phyloP scores from a whole-genome alignment of 2,888 invertebrate genomes.

The Trissoscelio sp. region DNA sequence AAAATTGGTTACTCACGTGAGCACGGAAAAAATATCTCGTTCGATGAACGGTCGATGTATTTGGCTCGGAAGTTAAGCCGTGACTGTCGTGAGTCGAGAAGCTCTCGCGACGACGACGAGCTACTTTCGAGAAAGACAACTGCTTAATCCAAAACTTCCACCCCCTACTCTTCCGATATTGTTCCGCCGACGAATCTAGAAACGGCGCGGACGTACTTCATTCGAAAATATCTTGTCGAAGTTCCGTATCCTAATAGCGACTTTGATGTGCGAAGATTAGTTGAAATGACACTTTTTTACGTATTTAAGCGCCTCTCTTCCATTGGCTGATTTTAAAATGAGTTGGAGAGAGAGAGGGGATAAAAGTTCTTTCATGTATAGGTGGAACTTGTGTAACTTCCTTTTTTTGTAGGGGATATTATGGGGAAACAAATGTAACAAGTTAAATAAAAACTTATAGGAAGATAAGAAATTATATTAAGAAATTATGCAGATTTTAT shows the following conservation, averaged over 20 bases:
- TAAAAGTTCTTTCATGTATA: too few species aligned
- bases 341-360: too few species aligned
- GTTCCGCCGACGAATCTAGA: constrained; percentile 73
- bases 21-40: constrained; percentile 57
- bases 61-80: constrained; percentile 80
- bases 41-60: constrained; percentile 75
- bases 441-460: too few species aligned
- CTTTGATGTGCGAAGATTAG: background rate
- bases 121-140: constrained; percentile 69
- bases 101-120: constrained; percentile 73
- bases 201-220: constrained; percentile 70
- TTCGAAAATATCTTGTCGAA: constrained; percentile 65
- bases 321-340: too few species aligned
- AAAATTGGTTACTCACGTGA: constrained; percentile 58
- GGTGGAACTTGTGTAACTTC: too few species aligned
- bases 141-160: constrained; percentile 67
- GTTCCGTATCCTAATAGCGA: constrained; percentile 57
- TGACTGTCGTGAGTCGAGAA: constrained; percentile 79
- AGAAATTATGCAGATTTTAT: too few species aligned
- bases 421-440: too few species aligned
- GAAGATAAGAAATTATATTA: too few species aligned
- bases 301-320: too few species aligned
- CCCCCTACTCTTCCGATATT: constrained; percentile 71
- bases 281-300: constrained; percentile 10
- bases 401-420: too few species aligned